phyloP scores from a whole-genome alignment of 2,113 vertebrate genomes.

The Gorsachius goisagi region DNA sequence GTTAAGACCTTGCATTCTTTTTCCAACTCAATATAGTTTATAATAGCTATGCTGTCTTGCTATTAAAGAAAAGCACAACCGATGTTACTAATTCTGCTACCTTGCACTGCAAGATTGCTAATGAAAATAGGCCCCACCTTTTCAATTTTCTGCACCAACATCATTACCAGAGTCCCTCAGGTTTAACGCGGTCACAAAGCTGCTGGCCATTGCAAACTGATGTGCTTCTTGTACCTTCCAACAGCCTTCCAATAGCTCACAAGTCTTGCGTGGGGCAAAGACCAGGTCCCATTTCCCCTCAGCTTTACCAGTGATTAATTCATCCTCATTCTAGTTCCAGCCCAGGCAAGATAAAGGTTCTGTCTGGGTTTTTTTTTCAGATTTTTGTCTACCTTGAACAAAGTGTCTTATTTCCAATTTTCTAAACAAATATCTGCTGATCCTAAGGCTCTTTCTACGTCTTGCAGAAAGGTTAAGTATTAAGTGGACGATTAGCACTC shows the following conservation, averaged over 20 bases:
- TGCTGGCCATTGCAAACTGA: neutral
- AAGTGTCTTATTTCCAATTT: neutral
- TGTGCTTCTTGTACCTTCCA: neutral
- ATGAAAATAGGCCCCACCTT: neutral
- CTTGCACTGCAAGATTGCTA: neutral
- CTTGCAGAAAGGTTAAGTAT: neutral
- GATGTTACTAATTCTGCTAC: neutral
- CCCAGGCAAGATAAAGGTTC: neutral
- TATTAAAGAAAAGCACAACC: neutral
- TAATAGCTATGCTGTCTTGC: neutral
- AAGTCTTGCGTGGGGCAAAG: neutral
- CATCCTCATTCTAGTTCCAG: neutral
- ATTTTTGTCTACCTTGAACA: neutral
- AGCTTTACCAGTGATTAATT: neutral
- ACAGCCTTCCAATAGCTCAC: neutral
- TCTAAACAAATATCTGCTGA: neutral
- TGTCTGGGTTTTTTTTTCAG: accelerated
- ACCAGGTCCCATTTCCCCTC: accelerated
- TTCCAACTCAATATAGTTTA: neutral
- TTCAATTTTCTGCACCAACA: neutral
- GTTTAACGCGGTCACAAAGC: neutral
- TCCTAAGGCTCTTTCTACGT: neutral
- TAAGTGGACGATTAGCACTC: neutral
- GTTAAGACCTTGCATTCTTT: neutral
- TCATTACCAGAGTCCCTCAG: neutral